Evolutionary conservation across 92 coral and sea anemone genomes (phyloP), one percentile per base, ranked within the genome.

Genomic region (Actinernus sp.): DNA sequence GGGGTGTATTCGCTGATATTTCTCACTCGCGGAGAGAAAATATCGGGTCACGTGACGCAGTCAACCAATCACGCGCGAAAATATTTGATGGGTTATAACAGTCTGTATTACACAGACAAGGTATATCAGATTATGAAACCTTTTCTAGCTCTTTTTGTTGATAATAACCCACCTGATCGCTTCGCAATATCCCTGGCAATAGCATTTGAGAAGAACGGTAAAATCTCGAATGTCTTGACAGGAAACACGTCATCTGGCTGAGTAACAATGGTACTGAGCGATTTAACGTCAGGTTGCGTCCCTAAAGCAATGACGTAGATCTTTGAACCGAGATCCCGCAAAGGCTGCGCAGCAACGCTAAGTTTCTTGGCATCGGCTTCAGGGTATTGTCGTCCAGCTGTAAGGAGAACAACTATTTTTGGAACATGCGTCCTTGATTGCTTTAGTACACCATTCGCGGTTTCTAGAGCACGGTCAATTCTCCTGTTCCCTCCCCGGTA

Each of bases 221-320:
- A 54, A 17, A 27, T 46, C 4, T 58, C 47, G 31, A 83, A 68
- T 0, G 88, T 30, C 6, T 57, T 55, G 32, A 87, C 76, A 17
- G 41, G 41, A 47, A 81, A 27, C n/a, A 87, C 54, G 66, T 87
- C 84, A 8, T 64, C 48, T 5, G 73, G 51, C 25, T 79, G 74
- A 13, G 64, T 55, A 31, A 88, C 93, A 7, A 71, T 16, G n/a
- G 68, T 2, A 7, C 21, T 22, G 8, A 88, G 22, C 52, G 69
- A 81, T 19, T 58, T 30, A 11, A 5, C 60, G 16, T 41, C 61
- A 1, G 85, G 76, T 38, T 46, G 58, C 24, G 16, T 58, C 4
- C 88, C 86, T 25, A 88, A 65, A 30, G 83, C 64, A 24, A 88
- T 63, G 0, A 88, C 93, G 30, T 76, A 82, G 20, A 45, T 76